Conservation (phyloP, 2,888 invertebrate genomes). For the Nemotelus pantherinus region DNA sequence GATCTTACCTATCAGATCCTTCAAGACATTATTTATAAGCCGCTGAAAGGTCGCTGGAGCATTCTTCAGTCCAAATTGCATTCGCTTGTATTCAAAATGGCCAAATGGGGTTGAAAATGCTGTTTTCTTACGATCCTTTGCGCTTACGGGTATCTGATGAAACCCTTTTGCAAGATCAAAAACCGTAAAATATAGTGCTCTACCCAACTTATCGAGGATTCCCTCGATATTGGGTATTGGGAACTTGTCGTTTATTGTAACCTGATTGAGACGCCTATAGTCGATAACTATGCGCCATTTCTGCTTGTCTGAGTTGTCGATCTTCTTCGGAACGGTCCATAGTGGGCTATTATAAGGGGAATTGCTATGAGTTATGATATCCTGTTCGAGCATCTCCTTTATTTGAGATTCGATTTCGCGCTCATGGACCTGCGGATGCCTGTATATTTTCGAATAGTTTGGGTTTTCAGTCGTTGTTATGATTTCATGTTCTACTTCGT, state of each 20-base stretch:
- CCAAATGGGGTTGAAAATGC: background rate
- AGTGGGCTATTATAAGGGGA: background rate
- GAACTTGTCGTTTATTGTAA: background rate
- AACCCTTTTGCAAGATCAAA: no score
- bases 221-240: constrained; percentile 10
- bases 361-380: background rate
- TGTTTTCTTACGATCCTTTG: no score
- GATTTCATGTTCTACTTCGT: constrained; percentile 3
- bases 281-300: constrained; percentile 9
- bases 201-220: background rate
- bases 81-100: background rate
- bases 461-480: background rate
- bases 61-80: constrained; percentile 12
- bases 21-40: background rate
- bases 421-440: background rate
- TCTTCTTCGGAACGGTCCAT: background rate
- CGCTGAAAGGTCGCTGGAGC: background rate
- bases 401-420: no score
- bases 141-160: no score
- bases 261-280: background rate
- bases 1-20: background rate
- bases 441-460: background rate
- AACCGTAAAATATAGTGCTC: background rate
- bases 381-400: background rate
- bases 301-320: background rate